These are phyloP conservation scores for Lepidocolaptes lacrymiger DNA, from an alignment of 2,797 vertebrate species.

Conservation along the genomic window DNA sequence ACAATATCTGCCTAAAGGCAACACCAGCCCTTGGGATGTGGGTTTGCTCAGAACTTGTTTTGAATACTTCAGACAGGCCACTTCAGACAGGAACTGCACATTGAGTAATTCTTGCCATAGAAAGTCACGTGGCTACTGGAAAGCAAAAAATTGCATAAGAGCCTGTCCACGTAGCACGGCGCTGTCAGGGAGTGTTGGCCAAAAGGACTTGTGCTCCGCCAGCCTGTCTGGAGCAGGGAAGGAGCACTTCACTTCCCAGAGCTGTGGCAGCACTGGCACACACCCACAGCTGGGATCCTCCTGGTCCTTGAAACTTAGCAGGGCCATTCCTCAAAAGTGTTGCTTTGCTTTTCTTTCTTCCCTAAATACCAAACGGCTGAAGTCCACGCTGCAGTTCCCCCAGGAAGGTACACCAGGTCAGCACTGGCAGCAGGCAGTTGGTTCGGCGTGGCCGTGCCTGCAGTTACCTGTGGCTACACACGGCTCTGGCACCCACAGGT, in stretches of 20 bases:
- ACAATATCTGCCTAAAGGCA: background rate
- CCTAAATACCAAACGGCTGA: background rate
- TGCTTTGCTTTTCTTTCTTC: background rate
- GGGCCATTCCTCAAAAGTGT: background rate
- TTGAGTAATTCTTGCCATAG: conserved; percentile 34
- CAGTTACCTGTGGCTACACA: rapidly evolving
- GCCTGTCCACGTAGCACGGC: rapidly evolving
- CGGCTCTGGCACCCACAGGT: background rate
- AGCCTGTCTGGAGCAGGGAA: rapidly evolving
- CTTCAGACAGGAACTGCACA: conserved; percentile 41
- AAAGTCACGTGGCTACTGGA: conserved; percentile 2
- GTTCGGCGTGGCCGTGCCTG: rapidly evolving
- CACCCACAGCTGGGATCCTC: background rate
- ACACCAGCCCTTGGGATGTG: background rate
- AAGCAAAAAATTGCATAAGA: background rate
- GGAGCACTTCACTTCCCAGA: background rate
- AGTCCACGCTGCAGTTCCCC: background rate
- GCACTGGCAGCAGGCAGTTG: background rate
- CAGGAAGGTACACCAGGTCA: background rate
- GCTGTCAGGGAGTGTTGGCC: background rate
- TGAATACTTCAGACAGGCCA: background rate
- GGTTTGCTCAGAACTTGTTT: conserved; percentile 1
- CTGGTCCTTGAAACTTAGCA: background rate
- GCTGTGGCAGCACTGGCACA: background rate
- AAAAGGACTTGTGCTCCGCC: background rate